phyloP scores from a whole-genome alignment of 2,888 invertebrate genomes.

The Epinotia nisella region DNA sequence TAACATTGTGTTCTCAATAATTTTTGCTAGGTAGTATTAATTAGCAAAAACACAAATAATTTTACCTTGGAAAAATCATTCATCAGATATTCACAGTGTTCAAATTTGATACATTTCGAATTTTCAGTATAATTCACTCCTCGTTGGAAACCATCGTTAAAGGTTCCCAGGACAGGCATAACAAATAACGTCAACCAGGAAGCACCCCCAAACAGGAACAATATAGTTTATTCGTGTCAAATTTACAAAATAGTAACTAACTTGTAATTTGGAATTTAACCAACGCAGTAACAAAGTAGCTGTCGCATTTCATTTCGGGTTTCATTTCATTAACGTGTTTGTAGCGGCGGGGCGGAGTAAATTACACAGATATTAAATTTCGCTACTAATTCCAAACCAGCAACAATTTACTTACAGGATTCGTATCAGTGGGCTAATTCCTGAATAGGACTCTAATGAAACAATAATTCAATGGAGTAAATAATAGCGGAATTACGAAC shows the following conservation, averaged over 20 bases:
- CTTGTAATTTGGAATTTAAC: slow-evolving; percentile 18
- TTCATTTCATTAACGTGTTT: slow-evolving; percentile 25
- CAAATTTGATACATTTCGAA: too few species aligned
- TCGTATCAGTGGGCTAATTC: neutral
- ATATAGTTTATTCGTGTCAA: slow-evolving; percentile 2
- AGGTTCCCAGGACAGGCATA: neutral
- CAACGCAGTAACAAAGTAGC: slow-evolving; percentile 14
- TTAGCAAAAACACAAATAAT: too few species aligned
- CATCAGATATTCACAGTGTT: too few species aligned
- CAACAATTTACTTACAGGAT: neutral
- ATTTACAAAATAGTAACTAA: slow-evolving; percentile 21
- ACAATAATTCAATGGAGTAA: too few species aligned
- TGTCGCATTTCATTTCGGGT: slow-evolving; percentile 7
- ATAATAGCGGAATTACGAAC: too few species aligned
- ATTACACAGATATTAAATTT: slow-evolving; percentile 14
- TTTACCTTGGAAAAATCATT: too few species aligned
- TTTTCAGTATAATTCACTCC: too few species aligned
- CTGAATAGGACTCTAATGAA: too few species aligned
- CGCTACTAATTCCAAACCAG: neutral
- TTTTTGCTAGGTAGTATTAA: too few species aligned
- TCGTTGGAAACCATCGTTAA: too few species aligned
- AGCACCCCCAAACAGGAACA: neutral
- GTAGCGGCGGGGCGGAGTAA: neutral
- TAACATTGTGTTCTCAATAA: too few species aligned
- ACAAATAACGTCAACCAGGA: neutral